Percentiles rank a stretch among this genome's conserved stretches.
These are phyloP conservation scores for Piscicola geometra DNA, from an alignment of 2,888 invertebrate species.

Conservation along the genomic window DNA sequence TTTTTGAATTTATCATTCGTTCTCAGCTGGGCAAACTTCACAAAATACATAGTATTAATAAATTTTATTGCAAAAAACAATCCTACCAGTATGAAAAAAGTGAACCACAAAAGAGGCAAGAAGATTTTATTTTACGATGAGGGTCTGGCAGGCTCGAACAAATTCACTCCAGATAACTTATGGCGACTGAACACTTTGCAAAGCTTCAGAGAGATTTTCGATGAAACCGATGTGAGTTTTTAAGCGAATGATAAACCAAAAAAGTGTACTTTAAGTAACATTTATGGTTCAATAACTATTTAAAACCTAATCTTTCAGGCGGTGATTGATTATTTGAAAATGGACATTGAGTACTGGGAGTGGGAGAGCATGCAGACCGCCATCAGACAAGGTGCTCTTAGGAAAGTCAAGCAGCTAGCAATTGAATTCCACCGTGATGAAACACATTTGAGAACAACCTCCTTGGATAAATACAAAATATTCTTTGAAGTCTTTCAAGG, in stretches of 20 bases:
- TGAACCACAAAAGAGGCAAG: background rate
- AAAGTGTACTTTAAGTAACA: too few relatives aligned
- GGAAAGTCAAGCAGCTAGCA: constrained; percentile 41
- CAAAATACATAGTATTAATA: too few relatives aligned
- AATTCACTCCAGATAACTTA: background rate
- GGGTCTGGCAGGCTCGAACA: constrained; percentile 8
- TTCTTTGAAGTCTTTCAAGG: constrained; percentile 30
- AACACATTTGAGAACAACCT: constrained; percentile 25
- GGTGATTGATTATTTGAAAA: constrained; percentile 41
- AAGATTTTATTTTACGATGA: background rate
- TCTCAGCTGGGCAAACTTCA: too few relatives aligned
- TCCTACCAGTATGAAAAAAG: background rate
- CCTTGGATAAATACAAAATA: constrained; percentile 27
- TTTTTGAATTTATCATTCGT: background rate
- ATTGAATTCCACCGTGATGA: constrained; percentile 41
- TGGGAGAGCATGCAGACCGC: constrained; percentile 36
- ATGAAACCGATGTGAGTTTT: constrained; percentile 2
- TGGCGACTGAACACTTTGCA: constrained; percentile 21
- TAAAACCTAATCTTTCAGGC: too few relatives aligned
- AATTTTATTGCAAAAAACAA: background rate
- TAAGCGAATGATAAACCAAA: too few relatives aligned
- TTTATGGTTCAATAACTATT: too few relatives aligned
- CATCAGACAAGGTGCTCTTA: constrained; percentile 32
- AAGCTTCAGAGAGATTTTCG: constrained; percentile 14
- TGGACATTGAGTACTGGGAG: constrained; percentile 42